Evolutionary conservation across 1,140 invertebrate species (phyloP), one percentile per base, ranked within the genome.

Genomic region (Latrodectus geometricus): DNA sequence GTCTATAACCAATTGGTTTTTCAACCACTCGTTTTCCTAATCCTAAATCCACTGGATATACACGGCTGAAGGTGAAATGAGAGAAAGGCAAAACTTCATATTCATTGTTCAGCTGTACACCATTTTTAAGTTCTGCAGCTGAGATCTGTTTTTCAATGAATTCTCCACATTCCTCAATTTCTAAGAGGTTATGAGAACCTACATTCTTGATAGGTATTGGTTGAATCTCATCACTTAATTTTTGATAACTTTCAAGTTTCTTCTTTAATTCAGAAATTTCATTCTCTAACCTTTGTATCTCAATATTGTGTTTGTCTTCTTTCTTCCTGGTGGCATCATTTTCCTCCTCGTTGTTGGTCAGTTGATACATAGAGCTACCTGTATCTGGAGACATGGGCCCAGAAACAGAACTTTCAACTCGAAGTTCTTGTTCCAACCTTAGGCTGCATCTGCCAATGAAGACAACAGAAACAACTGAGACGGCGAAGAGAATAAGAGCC

Each of bases 1-100:
- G 91, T 88, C 95, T 94, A 86, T 94, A 95, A 0, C 95, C 95
- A 52, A 96, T 95, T 0, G 95, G 95, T 89, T 95, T 95, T 89
- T 96, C 95, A 3, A 96, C 95, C 0, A 96, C 95, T 9, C 95
- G 91, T 89, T 95, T 95, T 0, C 95, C 95, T 23, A 96, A 91
- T 0, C 95, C 95, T 20, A 95, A 92, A 61, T 96, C 95, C 9
- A 95, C 94, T 1, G 95, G 93, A 89, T 95, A 96, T 0, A 96
- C 92, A 48, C 95, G 90, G 68, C 93, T 95, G 88, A 94, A 93
- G 1, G 95, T 96, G 90, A 96, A 96, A 89, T 95, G 94, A 89
- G 94, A 95, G 90, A 95, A 96, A 3, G 95, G 93, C 20, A 95
- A 93, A 50, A 96, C 91, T 90, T 96, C 95, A 91, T 95, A 96